These are phyloP conservation scores for Astatoreochromis straeleni DNA, from an alignment of 2,113 vertebrate species.

Conservation along the genomic window DNA sequence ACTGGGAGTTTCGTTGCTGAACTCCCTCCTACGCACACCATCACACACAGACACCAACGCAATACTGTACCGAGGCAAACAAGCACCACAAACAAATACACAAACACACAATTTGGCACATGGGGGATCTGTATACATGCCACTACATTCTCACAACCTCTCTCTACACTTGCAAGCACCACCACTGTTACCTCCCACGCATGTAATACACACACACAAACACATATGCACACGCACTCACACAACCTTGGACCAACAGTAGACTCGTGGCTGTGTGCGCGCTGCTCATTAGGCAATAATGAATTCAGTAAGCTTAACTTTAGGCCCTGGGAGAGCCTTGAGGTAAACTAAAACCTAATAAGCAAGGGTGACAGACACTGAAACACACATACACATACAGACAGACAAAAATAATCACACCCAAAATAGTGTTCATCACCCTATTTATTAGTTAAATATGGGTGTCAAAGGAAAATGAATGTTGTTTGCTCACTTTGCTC, in stretches of 20 bases:
- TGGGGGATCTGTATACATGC: neutral
- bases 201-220: neutral
- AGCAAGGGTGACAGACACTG: neutral
- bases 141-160: neutral
- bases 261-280: neutral
- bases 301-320: constrained; percentile 42
- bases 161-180: neutral
- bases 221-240: neutral
- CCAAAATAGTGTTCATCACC: neutral
- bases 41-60: neutral
- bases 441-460: constrained; percentile 14
- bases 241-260: neutral
- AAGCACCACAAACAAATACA: neutral
- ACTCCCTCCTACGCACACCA: constrained; percentile 12
- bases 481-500: neutral
- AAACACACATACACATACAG: neutral
- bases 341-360: constrained; percentile 22
- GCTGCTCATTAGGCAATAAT: constrained; percentile 46
- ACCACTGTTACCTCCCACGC: neutral
- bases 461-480: constrained; percentile 3
- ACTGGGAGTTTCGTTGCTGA: constrained; percentile 36
- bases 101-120: neutral
- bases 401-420: neutral
- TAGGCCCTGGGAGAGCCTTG: constrained; percentile 6
- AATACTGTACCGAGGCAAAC: neutral